Percentiles rank a stretch among this genome's conserved stretches.
phyloP scores from a whole-genome alignment of 2,888 invertebrate genomes.

The Drosophila pseudotakahashii region DNA sequence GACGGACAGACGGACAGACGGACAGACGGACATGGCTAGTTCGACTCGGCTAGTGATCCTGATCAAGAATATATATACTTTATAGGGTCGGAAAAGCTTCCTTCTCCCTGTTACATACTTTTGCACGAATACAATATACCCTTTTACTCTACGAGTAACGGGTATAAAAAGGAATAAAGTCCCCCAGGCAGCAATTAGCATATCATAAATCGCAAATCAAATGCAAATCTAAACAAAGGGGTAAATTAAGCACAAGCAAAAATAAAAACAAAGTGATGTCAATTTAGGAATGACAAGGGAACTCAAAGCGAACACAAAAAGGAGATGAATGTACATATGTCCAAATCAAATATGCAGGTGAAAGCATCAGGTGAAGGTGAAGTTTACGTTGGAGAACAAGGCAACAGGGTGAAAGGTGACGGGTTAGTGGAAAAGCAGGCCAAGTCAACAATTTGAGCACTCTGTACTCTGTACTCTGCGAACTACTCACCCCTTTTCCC shows the following conservation, averaged over 20 bases:
- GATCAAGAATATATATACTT: no score
- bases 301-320: not conserved
- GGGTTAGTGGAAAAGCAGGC: slow-evolving; percentile 11
- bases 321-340: not conserved
- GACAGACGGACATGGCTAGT: no score
- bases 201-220: slow-evolving; percentile 42
- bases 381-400: not conserved
- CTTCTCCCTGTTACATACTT: no score
- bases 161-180: not conserved
- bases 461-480: not conserved
- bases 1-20: no score
- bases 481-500: slow-evolving; percentile 89
- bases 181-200: slow-evolving; percentile 30
- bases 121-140: no score
- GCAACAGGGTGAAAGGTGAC: slow-evolving; percentile 6
- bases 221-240: slow-evolving; percentile 22
- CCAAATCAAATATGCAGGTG: slow-evolving; percentile 33
- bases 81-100: no score
- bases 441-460: slow-evolving; percentile 18
- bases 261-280: slow-evolving; percentile 1
- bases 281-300: slow-evolving; percentile 1
- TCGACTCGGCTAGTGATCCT: no score
- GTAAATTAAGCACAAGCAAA: slow-evolving; percentile 15
- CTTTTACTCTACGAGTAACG: no score
- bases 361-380: slow-evolving; percentile 28